Evolutionary conservation across 2,888 invertebrate genomes (phyloP), one percentile per base, ranked within the genome.

Genomic region (Hecatera dysodea): DNA sequence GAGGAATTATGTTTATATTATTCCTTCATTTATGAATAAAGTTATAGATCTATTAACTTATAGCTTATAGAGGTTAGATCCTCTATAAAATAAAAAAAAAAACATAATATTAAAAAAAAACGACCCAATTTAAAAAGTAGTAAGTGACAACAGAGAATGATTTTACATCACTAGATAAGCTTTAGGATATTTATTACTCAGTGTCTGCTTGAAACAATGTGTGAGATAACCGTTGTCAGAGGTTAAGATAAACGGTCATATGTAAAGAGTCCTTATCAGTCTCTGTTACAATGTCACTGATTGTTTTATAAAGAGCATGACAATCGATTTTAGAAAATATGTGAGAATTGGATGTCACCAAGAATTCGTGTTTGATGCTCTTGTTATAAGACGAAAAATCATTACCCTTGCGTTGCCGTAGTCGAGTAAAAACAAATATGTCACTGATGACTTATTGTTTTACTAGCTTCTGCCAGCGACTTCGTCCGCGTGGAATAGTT

Each of bases 251-350:
- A 61, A 44, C 36, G 55, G 60, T 61, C 22, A 60, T 72, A 78
- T 73, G 63, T 60, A 44, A n/a, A 44, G 33, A 27, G 17, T n/a
- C 11, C 33, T 48, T 78, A 73, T 77, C 72, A 39, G 36, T 29
- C 11, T 44, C 7, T 68, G 36, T 48, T 48, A 36, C n/a, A n/a
- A n/a, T 55, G 19, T 55, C 75, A 48, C 15, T 27, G 6, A 48
- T 56, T 46, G n/a, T 52, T 15, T 29, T 56, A 24, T 52, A 39
- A 22, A 52, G 50, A 50, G n/a, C 15, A 50, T n/a, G n/a, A n/a
- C n/a, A n/a, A 74, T 74, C 53, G 48, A 4, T 75, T 71, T 52
- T 7, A 22, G 15, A 33, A 55, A 50, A 33, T 44, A 39, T 50
- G 19, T 33, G 36, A 27, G 7, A 33, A 60, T 44, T 15, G n/a